Conservation (phyloP, 64 coral and sea anemone genomes). For the Stylophora pistillata region DNA sequence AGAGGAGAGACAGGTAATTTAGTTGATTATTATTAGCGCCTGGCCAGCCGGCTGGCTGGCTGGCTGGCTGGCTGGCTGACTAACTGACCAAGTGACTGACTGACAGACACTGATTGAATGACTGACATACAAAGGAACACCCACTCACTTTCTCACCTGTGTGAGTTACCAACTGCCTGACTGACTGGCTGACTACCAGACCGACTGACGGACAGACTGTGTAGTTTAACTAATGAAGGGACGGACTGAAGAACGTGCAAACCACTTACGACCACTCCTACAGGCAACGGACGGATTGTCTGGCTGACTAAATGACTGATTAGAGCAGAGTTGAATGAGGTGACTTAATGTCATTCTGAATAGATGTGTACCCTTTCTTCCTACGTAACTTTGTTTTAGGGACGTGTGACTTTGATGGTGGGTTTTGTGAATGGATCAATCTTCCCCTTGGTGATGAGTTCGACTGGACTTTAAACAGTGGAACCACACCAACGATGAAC, state of each 20-base stretch:
- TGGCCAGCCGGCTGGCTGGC: neutral
- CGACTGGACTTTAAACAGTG: constrained; percentile 63
- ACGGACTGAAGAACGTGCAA: no score
- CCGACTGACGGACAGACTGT: no score
- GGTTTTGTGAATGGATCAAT: constrained; percentile 83
- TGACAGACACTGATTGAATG: neutral
- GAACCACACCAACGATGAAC: constrained; percentile 43
- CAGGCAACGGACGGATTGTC: no score
- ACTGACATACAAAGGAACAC: neutral
- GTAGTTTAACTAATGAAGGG: no score
- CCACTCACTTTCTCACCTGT: no score
- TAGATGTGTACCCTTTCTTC: neutral
- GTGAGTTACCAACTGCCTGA: no score
- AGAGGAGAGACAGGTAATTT: constrained; percentile 77
- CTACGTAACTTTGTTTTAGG: constrained; percentile 17
- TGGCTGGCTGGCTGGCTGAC: neutral
- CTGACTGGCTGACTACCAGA: no score
- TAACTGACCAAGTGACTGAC: neutral
- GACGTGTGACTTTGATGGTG: constrained; percentile 79
- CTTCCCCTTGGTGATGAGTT: constrained; percentile 64
- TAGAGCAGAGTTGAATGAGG: no score
- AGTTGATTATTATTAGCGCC: neutral
- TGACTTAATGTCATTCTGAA: no score
- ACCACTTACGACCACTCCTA: no score
- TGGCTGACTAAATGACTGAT: no score